phyloP scores from a whole-genome alignment of 2,113 vertebrate species.

The Vombatus ursinus region DNA sequence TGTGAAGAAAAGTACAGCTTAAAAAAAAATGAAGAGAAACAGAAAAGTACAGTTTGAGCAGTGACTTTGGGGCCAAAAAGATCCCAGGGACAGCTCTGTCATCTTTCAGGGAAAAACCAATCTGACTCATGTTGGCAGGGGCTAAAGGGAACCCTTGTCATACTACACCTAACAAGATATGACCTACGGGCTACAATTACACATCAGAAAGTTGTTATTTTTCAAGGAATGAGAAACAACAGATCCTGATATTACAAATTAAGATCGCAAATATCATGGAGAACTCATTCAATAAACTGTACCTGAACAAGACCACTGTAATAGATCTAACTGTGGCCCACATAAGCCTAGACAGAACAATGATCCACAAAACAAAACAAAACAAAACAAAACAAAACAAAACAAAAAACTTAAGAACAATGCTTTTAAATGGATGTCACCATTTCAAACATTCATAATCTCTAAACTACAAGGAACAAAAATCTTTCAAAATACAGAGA shows the following conservation, averaged over 20 bases:
- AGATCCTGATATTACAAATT: not conserved
- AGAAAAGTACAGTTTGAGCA: not conserved
- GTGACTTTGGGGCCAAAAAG: not conserved
- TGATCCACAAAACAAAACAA: no score
- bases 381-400: no score
- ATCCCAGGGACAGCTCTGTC: not conserved
- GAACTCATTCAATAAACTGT: not conserved
- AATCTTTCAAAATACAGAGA: not conserved
- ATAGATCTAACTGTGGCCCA: not conserved
- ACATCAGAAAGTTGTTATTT: not conserved
- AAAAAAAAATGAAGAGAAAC: no score
- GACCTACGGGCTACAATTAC: not conserved
- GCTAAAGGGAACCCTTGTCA: not conserved
- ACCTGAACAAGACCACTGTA: not conserved
- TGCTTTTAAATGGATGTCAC: not conserved
- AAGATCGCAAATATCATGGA: not conserved
- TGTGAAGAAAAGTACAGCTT: not conserved
- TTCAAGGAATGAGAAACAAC: not conserved
- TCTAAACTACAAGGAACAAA: not conserved
- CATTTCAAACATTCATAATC: not conserved
- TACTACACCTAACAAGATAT: not conserved
- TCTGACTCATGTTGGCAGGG: not conserved
- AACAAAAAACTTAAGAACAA: not conserved
- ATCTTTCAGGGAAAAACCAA: not conserved
- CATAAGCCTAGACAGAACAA: not conserved